Evolutionary conservation across 2,888 invertebrate genomes (phyloP), one percentile per base, ranked within the genome.

Genomic region (Acleris emargana): DNA sequence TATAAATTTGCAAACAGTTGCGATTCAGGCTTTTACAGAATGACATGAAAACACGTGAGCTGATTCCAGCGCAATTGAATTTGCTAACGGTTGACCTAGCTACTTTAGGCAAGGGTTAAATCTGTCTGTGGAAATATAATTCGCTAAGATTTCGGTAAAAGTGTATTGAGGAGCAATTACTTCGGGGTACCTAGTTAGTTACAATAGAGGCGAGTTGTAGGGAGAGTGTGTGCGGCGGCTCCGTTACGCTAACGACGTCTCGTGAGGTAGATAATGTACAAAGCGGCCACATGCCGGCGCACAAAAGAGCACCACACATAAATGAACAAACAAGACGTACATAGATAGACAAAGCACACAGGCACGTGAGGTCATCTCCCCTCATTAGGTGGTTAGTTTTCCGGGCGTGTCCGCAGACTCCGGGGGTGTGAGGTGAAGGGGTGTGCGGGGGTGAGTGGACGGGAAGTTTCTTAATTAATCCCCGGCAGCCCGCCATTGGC

Each of bases 361-460:
- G 85, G 83, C 86, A 87, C 87, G 88, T 86, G 89, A 90, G 91
- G 91, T 92, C 91, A 92, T 92, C 91, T 91, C 91, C 91, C 91
- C 91, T 92, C 91, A 91, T 92, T 92, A 92, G 90, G 90, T 89
- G 91, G 91, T 91, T 92, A 91, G 91, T 92, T 92, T 91, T 90
- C 91, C 92, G 91, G 90, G 92, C 91, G 90, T 91, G 91, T 90
- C 91, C 91, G 89, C 91, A 90, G 91, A 88, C 88, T 89, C 90
- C 89, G 83, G 83, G 81, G 81, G 80, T 77, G 72, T 78, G 83
- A 77, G 83, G 81, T 77, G 70, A 76, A 62, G 73, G 77, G 75
- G 73, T 71, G 72, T 68, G 74, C 72, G 70, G 75, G 76, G 75
- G 72, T 67, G 74, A 67, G 78, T 76, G 74, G 87, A 82, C 87